Evolutionary conservation across 2,888 invertebrate genomes (phyloP).

Genomic region (Scaptomyza cyrtandrae): DNA sequence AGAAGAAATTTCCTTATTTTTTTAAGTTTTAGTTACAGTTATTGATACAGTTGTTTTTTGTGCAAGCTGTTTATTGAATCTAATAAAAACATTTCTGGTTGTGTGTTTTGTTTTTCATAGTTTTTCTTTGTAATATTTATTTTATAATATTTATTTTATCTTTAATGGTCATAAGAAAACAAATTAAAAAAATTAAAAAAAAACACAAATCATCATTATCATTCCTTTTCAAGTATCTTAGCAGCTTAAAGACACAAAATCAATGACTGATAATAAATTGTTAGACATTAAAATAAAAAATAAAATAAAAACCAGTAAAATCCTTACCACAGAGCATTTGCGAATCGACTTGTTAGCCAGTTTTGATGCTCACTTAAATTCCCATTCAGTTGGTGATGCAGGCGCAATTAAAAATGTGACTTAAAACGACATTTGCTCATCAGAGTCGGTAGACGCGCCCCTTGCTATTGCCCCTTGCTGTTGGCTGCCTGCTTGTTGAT

Average conservation of each 20-base stretch:
- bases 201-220: too few relatives aligned
- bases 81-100: too few relatives aligned
- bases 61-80: neutral
- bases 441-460: slow-evolving; percentile 9
- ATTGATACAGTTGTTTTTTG: neutral
- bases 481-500: slow-evolving; percentile 7
- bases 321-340: slow-evolving; percentile 19
- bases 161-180: too few relatives aligned
- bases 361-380: slow-evolving; percentile 7
- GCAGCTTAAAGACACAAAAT: too few relatives aligned
- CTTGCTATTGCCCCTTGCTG: neutral
- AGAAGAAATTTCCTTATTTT: neutral
- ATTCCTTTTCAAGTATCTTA: too few relatives aligned
- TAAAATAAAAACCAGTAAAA: too few relatives aligned
- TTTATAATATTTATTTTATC: too few relatives aligned
- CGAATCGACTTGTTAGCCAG: neutral
- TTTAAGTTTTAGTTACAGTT: neutral
- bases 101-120: too few relatives aligned
- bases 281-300: too few relatives aligned
- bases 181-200: too few relatives aligned
- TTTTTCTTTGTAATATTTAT: too few relatives aligned
- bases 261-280: too few relatives aligned
- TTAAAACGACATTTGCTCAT: slow-evolving; percentile 53
- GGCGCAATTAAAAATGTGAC: slow-evolving; percentile 62
- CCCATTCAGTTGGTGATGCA: slow-evolving; percentile 50